Percentiles rank a stretch among this genome's conserved stretches.
phyloP scores from a whole-genome alignment of 2,113 vertebrate genomes.

The Tupaia chinensis region DNA sequence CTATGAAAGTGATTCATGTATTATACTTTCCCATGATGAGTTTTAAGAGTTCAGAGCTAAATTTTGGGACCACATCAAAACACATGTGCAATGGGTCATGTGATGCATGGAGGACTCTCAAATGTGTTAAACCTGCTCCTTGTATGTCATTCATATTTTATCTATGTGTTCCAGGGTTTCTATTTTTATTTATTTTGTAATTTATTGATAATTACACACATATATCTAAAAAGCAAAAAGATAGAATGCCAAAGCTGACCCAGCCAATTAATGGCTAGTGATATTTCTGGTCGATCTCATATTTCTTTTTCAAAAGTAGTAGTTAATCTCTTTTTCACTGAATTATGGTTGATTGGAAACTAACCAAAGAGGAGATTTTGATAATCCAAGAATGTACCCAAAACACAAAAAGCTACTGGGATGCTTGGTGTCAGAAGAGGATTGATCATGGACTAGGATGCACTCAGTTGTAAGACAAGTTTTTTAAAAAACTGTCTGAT shows the following conservation, averaged over 20 bases:
- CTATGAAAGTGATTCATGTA: background rate
- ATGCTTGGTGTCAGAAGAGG: background rate
- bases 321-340: background rate
- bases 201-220: background rate
- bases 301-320: background rate
- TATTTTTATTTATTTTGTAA: background rate
- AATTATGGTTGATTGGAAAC: background rate
- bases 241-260: background rate
- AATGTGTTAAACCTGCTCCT: too few relatives aligned
- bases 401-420: background rate
- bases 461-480: too few relatives aligned
- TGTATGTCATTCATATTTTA: background rate
- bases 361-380: background rate
- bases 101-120: too few relatives aligned
- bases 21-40: background rate
- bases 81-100: rapidly evolving
- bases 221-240: background rate
- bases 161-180: background rate
- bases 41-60: background rate
- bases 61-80: background rate
- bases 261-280: background rate
- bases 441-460: background rate
- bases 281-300: background rate
- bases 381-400: background rate
- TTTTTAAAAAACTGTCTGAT: too few relatives aligned